Conservation (phyloP, 2,113 vertebrate species). For the Fregetta grallaria region DNA sequence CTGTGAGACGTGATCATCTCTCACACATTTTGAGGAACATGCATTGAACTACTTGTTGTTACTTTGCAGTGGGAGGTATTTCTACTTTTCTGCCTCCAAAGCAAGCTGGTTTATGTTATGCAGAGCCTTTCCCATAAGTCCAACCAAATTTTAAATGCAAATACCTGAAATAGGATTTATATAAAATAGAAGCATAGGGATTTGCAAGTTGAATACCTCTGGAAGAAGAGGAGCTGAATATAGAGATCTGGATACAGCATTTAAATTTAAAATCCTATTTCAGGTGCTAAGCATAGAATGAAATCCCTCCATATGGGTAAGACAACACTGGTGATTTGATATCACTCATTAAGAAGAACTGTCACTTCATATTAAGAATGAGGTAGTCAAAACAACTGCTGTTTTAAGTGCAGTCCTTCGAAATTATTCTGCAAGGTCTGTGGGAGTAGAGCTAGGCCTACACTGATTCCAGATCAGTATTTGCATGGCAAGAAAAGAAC, state of each 20-base stretch:
- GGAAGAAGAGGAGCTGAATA: constrained; percentile 5
- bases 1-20: background rate
- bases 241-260: background rate
- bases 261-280: background rate
- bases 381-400: background rate
- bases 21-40: background rate
- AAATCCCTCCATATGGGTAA: background rate
- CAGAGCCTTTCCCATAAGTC: background rate
- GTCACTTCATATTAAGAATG: background rate
- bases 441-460: background rate
- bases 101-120: background rate
- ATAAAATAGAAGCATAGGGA: background rate
- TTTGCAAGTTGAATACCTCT: background rate
- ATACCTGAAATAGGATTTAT: background rate
- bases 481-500: background rate
- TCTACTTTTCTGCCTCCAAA: background rate
- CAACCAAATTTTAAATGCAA: constrained; percentile 2
- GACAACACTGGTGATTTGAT: background rate
- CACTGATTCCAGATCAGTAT: background rate
- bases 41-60: background rate
- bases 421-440: background rate
- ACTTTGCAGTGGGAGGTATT: background rate
- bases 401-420: background rate
- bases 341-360: background rate
- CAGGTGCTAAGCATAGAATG: background rate